Evolutionary conservation across 2,888 invertebrate genomes (phyloP).

Genomic region (Craniophora ligustri): DNA sequence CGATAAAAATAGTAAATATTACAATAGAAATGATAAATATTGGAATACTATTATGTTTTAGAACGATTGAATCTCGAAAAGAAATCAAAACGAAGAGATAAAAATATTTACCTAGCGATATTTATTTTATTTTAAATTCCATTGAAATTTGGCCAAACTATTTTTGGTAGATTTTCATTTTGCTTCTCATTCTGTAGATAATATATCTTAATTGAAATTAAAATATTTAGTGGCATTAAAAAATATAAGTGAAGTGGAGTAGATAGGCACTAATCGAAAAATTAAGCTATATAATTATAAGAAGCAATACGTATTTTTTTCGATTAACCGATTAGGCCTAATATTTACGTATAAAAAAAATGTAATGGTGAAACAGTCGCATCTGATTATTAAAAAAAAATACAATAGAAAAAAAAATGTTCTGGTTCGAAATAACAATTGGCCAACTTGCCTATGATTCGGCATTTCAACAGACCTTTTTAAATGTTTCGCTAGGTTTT

Average conservation of each 20-base stretch:
- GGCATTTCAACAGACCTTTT: not conserved
- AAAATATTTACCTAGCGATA: not conserved
- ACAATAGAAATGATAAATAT: constrained; percentile 16
- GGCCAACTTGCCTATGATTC: not conserved
- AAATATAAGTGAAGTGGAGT: no score
- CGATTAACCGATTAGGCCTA: no score
- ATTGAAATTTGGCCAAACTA: not conserved
- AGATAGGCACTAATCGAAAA: no score
- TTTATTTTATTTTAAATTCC: not conserved
- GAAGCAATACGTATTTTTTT: no score
- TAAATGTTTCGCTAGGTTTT: no score
- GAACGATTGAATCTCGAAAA: constrained; percentile 19
- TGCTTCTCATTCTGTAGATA: not conserved
- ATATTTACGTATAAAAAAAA: no score
- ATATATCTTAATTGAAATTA: no score
- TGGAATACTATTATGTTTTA: constrained; percentile 9
- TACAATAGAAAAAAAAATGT: not conserved
- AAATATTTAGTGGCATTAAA: no score
- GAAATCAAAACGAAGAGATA: constrained; percentile 7
- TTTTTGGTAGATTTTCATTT: constrained; percentile 10
- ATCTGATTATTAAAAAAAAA: no score
- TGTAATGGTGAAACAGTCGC: no score
- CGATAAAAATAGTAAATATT: constrained; percentile 29
- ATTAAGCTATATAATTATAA: no score
- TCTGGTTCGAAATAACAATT: not conserved